Percentiles rank a stretch among this genome's conserved stretches.
phyloP scores from a whole-genome alignment of 1,140 invertebrate species.

The Polypedilum vanderplanki region DNA sequence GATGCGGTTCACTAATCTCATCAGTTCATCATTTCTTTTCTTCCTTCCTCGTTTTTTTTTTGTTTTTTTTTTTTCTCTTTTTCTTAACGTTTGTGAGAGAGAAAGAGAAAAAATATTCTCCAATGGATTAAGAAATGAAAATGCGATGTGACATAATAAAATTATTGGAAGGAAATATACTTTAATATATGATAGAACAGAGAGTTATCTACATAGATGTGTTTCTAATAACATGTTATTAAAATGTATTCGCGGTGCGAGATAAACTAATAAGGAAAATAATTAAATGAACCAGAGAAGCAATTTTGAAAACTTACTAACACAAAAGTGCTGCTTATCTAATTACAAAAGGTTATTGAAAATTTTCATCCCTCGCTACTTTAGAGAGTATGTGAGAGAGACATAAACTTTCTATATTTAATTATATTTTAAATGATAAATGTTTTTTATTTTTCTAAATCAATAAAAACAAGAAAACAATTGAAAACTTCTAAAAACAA shows the following conservation, averaged over 20 bases:
- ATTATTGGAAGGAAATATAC: neutral
- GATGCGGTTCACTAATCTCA: constrained; percentile 55
- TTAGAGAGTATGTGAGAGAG: neutral
- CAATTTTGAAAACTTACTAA: neutral
- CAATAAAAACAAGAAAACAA: neutral
- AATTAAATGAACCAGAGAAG: constrained; percentile 3
- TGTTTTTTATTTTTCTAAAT: neutral
- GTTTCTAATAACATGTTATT: neutral
- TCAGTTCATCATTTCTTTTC: neutral
- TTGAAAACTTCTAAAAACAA: neutral
- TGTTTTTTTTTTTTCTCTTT: too few relatives aligned
- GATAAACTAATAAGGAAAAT: neutral
- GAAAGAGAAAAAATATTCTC: too few relatives aligned
- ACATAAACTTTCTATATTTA: neutral
- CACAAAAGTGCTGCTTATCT: constrained; percentile 17
- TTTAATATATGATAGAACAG: neutral
- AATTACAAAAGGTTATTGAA: neutral
- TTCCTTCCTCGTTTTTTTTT: neutral
- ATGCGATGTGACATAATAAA: constrained; percentile 5
- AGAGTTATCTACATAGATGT: neutral
- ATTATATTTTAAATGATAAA: neutral
- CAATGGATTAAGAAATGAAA: neutral
- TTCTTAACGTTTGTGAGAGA: too few relatives aligned
- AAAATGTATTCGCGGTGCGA: constrained; percentile 7
- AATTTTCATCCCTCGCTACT: neutral